Conservation (phyloP, 2,797 vertebrate genomes). For the Intellagama lesueurii region DNA sequence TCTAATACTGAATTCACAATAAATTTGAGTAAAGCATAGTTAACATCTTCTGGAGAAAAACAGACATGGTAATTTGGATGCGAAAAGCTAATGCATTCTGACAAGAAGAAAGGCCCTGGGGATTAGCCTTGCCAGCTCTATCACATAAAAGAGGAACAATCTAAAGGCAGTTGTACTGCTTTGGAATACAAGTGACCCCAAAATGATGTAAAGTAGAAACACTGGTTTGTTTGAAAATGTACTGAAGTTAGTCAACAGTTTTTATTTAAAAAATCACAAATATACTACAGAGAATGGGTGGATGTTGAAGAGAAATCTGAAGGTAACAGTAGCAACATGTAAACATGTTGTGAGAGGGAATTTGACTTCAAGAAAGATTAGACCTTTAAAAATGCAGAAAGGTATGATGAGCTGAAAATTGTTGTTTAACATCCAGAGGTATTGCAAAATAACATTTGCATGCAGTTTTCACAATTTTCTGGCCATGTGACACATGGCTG, state of each 20-base stretch:
- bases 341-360: background rate
- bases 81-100: conserved; percentile 44
- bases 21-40: conserved; percentile 37
- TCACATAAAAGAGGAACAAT: conserved; percentile 41
- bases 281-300: conserved; percentile 23
- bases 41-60: conserved; percentile 33
- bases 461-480: no score
- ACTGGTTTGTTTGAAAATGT: conserved; percentile 26
- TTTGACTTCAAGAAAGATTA: background rate
- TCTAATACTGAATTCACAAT: background rate
- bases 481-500: no score
- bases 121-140: conserved; percentile 42
- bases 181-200: conserved; percentile 4
- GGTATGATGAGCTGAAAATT: background rate
- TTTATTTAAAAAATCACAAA: conserved; percentile 42
- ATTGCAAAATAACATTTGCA: no score
- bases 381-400: background rate
- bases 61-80: conserved; percentile 25
- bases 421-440: background rate
- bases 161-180: conserved; percentile 37
- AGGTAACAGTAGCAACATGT: background rate
- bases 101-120: conserved; percentile 45
- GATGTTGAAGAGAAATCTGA: background rate
- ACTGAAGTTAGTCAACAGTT: conserved; percentile 25
- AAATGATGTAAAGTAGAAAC: conserved; percentile 12